Conservation (phyloP, 2,113 vertebrate species). For the Pyxicephalus adspersus region DNA sequence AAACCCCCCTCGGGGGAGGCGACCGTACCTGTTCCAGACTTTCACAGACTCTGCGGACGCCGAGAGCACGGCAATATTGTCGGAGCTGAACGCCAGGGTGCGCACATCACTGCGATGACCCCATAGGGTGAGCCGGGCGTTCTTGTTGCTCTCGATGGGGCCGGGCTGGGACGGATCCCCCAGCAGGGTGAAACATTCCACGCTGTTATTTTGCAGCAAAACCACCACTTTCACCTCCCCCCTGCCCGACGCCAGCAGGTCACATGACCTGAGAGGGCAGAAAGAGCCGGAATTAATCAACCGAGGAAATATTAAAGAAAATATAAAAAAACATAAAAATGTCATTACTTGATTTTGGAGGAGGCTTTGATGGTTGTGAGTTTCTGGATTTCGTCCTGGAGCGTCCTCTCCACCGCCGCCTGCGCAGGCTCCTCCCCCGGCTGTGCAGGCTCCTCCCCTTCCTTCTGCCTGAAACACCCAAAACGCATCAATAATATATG, state of each 20-base stretch:
- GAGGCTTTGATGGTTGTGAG: slow-evolving; percentile 85
- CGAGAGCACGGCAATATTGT: slow-evolving; percentile 93
- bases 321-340: neutral
- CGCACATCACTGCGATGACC: slow-evolving; percentile 92
- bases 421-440: too few species aligned
- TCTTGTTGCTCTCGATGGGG: slow-evolving; percentile 71
- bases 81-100: slow-evolving; percentile 92
- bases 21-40: slow-evolving; percentile 92
- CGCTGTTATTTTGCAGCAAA: slow-evolving; percentile 90
- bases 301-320: too few species aligned
- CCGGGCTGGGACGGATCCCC: slow-evolving; percentile 57
- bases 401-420: slow-evolving; percentile 65
- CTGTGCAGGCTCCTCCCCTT: slow-evolving; percentile 68
- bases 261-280: slow-evolving; percentile 77
- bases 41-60: slow-evolving; percentile 90
- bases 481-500: too few species aligned
- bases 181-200: slow-evolving; percentile 82
- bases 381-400: slow-evolving; percentile 84
- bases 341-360: slow-evolving; percentile 90
- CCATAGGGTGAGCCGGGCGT: slow-evolving; percentile 78
- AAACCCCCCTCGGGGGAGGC: neutral
- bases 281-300: neutral
- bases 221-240: slow-evolving; percentile 87
- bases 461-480: slow-evolving; percentile 69
- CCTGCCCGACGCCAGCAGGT: slow-evolving; percentile 77